A percentile compares a stretch with the other conserved stretches of the same genome.
These are phyloP conservation scores for Dryoscopus gambensis DNA, from an alignment of 2,113 vertebrate species.

Conservation along the genomic window DNA sequence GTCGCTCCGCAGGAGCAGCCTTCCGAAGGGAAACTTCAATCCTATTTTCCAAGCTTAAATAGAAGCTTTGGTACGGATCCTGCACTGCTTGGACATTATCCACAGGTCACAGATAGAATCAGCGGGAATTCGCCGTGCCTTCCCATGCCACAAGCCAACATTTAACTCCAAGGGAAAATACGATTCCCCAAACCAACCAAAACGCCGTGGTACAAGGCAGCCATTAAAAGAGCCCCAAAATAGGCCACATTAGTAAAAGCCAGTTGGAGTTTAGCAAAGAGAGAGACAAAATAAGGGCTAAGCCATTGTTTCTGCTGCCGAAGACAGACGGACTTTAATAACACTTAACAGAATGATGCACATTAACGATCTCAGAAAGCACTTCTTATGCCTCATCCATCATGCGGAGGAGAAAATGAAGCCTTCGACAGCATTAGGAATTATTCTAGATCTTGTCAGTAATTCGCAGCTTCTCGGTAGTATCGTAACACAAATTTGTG, in stretches of 20 bases:
- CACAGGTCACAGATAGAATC: not conserved
- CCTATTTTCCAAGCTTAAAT: not conserved
- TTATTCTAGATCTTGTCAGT: slow-evolving; percentile 84
- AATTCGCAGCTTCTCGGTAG: slow-evolving; percentile 75
- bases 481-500: slow-evolving; percentile 76
- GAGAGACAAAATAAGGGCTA: slow-evolving; percentile 57
- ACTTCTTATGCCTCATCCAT: slow-evolving; percentile 79
- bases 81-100: not conserved
- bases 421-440: slow-evolving; percentile 80
- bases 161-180: slow-evolving; percentile 16
- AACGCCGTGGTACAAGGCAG: not conserved
- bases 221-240: slow-evolving; percentile 1
- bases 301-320: slow-evolving; percentile 70
- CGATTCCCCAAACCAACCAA: not conserved
- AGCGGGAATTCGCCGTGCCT: not conserved
- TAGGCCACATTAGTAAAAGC: not conserved
- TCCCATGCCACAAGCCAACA: not conserved
- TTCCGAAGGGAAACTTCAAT: not conserved
- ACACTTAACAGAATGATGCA: slow-evolving; percentile 79
- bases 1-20: not conserved
- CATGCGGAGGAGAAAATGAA: slow-evolving; percentile 77
- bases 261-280: slow-evolving; percentile 24
- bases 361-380: slow-evolving; percentile 81
- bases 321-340: slow-evolving; percentile 81
- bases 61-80: not conserved